Conservation (phyloP, 2,113 vertebrate species). For the Leptobrachium ailaonicum region DNA sequence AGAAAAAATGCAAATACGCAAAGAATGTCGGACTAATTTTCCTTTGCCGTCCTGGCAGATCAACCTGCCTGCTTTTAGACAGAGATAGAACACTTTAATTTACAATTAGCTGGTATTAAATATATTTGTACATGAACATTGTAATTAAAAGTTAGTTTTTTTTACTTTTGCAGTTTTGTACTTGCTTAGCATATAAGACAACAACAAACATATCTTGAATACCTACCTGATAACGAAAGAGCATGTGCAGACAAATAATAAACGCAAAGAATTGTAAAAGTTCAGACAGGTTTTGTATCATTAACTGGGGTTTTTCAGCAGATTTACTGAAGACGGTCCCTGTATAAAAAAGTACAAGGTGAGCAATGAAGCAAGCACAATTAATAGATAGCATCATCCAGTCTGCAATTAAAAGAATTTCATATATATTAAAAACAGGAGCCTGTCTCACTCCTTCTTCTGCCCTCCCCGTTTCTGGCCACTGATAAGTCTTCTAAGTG, state of each 20-base stretch:
- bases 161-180: slow-evolving; percentile 1
- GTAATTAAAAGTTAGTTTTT: slow-evolving; percentile 20
- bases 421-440: too few relatives aligned
- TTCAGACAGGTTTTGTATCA: too few relatives aligned
- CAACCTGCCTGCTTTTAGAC: neutral
- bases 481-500: too few relatives aligned
- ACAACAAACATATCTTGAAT: slow-evolving; percentile 18
- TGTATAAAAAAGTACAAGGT: too few relatives aligned
- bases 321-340: too few relatives aligned
- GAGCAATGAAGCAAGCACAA: neutral
- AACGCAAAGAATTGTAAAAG: too few relatives aligned
- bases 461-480: too few relatives aligned
- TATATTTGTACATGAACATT: slow-evolving; percentile 33
- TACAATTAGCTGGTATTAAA: slow-evolving; percentile 5
- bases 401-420: too few relatives aligned
- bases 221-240: neutral
- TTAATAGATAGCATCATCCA: neutral
- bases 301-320: too few relatives aligned
- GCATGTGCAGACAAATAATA: too few relatives aligned
- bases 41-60: slow-evolving; percentile 15
- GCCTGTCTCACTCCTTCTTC: too few relatives aligned
- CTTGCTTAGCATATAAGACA: slow-evolving; percentile 6
- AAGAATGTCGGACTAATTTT: slow-evolving; percentile 5
- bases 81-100: slow-evolving; percentile 6
- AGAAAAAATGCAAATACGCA: slow-evolving; percentile 6